phyloP scores from a whole-genome alignment of 2,888 invertebrate species.

The Athripsodes cinereus region DNA sequence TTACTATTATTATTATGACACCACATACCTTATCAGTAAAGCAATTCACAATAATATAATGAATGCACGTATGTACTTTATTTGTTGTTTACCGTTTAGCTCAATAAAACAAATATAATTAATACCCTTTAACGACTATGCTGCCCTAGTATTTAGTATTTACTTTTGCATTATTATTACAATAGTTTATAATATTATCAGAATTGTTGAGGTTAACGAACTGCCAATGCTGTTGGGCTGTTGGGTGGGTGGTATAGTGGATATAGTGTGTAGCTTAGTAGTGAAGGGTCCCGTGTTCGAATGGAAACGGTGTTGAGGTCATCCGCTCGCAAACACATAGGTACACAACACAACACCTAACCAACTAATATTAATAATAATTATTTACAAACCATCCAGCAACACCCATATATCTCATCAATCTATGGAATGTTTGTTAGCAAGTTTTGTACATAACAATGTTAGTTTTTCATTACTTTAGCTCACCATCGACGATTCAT shows the following conservation, averaged over 20 bases:
- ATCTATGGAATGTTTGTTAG: too few species aligned
- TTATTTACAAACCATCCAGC: slow-evolving; percentile 10
- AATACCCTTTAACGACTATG: slow-evolving; percentile 2
- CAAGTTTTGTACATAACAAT: too few species aligned
- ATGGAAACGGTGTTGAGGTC: slow-evolving; percentile 28
- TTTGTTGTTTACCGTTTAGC: too few species aligned
- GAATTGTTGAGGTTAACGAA: slow-evolving; percentile 4
- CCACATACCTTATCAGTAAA: too few species aligned
- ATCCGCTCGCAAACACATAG: slow-evolving; percentile 21
- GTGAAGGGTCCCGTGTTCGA: slow-evolving; percentile 25
- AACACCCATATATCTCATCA: too few species aligned
- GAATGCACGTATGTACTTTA: too few species aligned
- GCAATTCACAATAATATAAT: too few species aligned
- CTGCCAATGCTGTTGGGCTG: not conserved
- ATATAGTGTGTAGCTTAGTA: slow-evolving; percentile 10
- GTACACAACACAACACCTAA: not conserved
- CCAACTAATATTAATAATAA: slow-evolving; percentile 7
- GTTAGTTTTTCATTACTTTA: not conserved
- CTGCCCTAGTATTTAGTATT: slow-evolving; percentile 11
- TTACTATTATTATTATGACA: too few species aligned
- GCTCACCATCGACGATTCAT: too few species aligned
- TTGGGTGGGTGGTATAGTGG: not conserved
- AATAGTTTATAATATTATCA: slow-evolving; percentile 1
- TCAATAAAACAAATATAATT: too few species aligned
- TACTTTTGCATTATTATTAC: too few species aligned